Percentiles rank a stretch among this genome's conserved stretches.
These are phyloP conservation scores for Myotis vivesi DNA, from an alignment of 2,797 vertebrate species.

Conservation along the genomic window DNA sequence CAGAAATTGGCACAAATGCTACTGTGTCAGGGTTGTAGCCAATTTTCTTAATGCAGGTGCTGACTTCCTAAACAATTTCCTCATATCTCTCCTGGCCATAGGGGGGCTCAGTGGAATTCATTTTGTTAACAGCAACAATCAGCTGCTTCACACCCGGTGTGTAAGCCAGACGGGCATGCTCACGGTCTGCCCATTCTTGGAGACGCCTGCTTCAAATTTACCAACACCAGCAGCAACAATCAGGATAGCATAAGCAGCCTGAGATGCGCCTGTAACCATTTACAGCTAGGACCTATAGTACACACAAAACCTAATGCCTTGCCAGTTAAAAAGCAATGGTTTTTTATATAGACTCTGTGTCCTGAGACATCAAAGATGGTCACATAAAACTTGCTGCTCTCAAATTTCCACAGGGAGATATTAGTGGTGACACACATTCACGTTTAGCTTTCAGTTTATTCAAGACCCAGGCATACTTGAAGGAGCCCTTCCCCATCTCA, in stretches of 20 bases:
- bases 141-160: background rate
- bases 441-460: background rate
- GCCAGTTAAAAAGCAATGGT: too few relatives aligned
- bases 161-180: background rate
- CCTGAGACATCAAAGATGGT: background rate
- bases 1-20: slow-evolving; percentile 63
- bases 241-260: background rate
- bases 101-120: slow-evolving; percentile 95
- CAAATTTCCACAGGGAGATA: background rate
- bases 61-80: slow-evolving; percentile 97
- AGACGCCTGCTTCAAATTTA: background rate
- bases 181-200: background rate
- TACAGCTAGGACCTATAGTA: too few relatives aligned
- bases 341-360: background rate
- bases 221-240: background rate
- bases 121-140: slow-evolving; percentile 94
- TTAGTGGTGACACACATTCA: background rate
- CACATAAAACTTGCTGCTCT: background rate
- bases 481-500: background rate
- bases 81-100: slow-evolving; percentile 96
- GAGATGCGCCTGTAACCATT: background rate
- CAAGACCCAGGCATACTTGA: background rate
- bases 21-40: slow-evolving; percentile 96
- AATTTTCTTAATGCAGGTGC: slow-evolving; percentile 96
- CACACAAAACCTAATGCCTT: too few relatives aligned